Base-by-base conservation (phyloP, 2,797 vertebrate species). In the Luscinia megarhynchos region DNA sequence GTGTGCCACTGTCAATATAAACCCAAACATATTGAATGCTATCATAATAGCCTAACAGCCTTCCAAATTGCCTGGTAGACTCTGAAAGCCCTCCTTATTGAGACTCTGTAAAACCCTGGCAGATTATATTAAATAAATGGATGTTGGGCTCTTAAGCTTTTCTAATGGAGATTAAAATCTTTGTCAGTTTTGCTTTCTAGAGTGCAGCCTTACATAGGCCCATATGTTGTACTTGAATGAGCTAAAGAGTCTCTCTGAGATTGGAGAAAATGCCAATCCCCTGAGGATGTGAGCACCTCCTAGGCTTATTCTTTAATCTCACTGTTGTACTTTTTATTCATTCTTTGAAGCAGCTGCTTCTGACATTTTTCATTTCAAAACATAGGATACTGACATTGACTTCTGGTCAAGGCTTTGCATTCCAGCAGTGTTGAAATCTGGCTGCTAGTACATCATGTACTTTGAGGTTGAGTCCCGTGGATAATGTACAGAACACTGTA, bases 141-240 rank as follows among this genome's bases (percentile, higher is more conserved):
- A 41, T 82, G 45, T 51, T 55, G 18, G 76, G 45, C 12, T 84
- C 54, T 82, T 90, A 41, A 63, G 16, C 7, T 86, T 90, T 94
- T 92, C 67, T 38, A 73, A 77, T 11, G 27, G 72, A 72, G 73
- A 87, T 80, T 67, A 87, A 94, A 96, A 64, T 83, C 89, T 92
- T 82, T 69, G 38, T 68, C 69, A 93, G 50, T 54, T 74, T 94
- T 66, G 67, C 50, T 88, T 89, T 94, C 80, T 91, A 51, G 40
- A 88, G 32, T 45, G 83, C 79, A 91, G 77, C 32, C 24, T 85
- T 74, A 48, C 46, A 30, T 4, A 50, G 41, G 11, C 6, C 41
- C 27, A 20, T 24, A 10, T 26, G 18, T 84, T 74, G n/a, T 38
- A 77, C 51, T 94, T 92, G 63, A 59, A 38, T 63, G 62, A 63